Percentiles rank a stretch among this genome's conserved stretches.
These are phyloP conservation scores for Ciconia maguari DNA, from an alignment of 2,113 vertebrate genomes.

Conservation along the genomic window DNA sequence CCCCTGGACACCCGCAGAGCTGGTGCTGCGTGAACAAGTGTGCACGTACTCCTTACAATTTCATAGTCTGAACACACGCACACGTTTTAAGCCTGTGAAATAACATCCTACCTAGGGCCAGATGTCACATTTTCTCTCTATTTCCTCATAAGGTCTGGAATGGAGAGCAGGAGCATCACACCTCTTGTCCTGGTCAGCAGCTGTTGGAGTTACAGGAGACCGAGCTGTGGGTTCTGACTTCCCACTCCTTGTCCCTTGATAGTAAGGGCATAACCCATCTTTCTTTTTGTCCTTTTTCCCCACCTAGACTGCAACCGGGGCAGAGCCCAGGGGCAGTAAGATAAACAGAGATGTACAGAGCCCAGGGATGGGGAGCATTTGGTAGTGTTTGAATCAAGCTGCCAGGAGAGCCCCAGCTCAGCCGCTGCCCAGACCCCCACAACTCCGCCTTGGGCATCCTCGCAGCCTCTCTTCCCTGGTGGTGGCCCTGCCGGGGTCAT, in stretches of 20 bases:
- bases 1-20: no score
- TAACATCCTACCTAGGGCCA: rapidly evolving
- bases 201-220: no score
- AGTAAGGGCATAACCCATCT: no score
- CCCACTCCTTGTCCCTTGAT: not conserved
- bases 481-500: not conserved
- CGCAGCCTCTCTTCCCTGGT: not conserved
- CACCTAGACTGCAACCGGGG: no score
- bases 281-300: not conserved
- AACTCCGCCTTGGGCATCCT: not conserved
- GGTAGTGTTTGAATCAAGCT: not conserved
- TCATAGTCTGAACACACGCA: not conserved
- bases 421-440: not conserved
- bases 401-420: not conserved
- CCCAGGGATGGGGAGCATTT: rapidly evolving
- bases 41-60: rapidly evolving
- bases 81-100: rapidly evolving
- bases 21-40: rapidly evolving
- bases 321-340: rapidly evolving
- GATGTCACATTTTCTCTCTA: not conserved
- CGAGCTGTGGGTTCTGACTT: rapidly evolving
- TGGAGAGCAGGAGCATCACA: not conserved
- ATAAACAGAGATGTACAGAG: not conserved
- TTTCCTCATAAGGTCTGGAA: not conserved
- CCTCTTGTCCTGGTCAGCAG: not conserved